Evolutionary conservation across 2,888 invertebrate genomes (phyloP), one percentile per base, ranked within the genome.

Genomic region (Dasysyrphus tricinctus): DNA sequence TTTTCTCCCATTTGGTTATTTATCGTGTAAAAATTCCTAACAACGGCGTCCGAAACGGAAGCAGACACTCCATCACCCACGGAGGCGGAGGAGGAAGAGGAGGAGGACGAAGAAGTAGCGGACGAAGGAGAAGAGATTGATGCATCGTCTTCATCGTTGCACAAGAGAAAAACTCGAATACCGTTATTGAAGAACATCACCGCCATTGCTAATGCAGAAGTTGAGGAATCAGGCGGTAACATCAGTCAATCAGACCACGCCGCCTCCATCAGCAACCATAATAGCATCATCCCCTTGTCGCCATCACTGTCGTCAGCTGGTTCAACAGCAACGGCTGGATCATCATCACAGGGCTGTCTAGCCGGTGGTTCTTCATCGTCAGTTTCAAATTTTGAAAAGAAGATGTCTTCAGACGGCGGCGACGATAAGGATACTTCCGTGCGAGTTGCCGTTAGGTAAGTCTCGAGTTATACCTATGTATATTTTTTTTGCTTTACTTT

Each of bases 31-130:
- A 81, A 86, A 86, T 54, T 79, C 70, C 63, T 82, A 81, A 69
- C n/a, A 69, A 86, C 86, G 86, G 86, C 86, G 81, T 86, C 86
- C 86, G 78, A 82, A 61, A 79, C 81, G 82, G 82, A 86, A 67
- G 70, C 59, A 24, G 70, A 75, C 5, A 82, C 82, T 57, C 75
- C 78, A 86, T 82, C 86, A 79, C 59, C 75, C 29, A 80, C 73
- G 69, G 80, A 59, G 79, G 81, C 51, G 59, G 82, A 67, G 70
- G 84, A 57, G 57, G 79, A 56, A 2, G 75, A 29, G n/a, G 65
- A 47, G 37, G 42, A 29, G 12, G 59, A 24, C n/a, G 59, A 78
- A 9, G 70, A 59, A 42, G 14, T 42, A 8, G 77, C 24, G 29
- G 63, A 49, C 29, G 76, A 42, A 32, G 29, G 14, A 0, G 63